A percentile compares a stretch with the other conserved stretches of the same genome.
Conservation (phyloP, 2,888 invertebrate species). For the Synanthedon myopaeformis region DNA sequence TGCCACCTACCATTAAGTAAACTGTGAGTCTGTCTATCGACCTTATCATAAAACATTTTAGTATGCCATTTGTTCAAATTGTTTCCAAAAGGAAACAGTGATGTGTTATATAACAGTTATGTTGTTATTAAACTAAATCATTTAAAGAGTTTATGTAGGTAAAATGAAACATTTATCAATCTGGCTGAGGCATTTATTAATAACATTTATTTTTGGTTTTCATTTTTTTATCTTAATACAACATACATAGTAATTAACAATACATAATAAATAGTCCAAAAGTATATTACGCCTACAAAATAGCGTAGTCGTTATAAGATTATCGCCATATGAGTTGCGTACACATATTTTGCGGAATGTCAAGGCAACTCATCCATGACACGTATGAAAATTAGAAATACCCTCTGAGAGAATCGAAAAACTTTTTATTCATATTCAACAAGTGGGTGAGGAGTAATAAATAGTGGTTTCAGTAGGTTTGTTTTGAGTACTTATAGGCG, state of each 20-base stretch:
- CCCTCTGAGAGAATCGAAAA: constrained; percentile 38
- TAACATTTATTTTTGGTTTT: constrained; percentile 68
- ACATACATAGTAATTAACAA: constrained; percentile 72
- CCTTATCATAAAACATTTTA: too few species aligned
- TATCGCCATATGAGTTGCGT: constrained; percentile 65
- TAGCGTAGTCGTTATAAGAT: constrained; percentile 70
- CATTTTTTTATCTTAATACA: constrained; percentile 68
- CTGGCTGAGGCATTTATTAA: constrained; percentile 71
- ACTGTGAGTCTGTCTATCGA: too few species aligned
- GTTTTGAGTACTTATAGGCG: background rate
- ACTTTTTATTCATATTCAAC: too few species aligned
- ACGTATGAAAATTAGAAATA: constrained; percentile 46
- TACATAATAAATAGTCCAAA: constrained; percentile 72
- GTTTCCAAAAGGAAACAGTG: too few species aligned
- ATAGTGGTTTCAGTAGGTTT: too few species aligned
- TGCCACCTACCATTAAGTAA: too few species aligned
- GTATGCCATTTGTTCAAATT: too few species aligned
- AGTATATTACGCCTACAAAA: constrained; percentile 72
- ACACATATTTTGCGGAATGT: constrained; percentile 44
- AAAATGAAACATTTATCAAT: constrained; percentile 44
- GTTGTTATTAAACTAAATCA: too few species aligned
- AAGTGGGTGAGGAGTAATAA: too few species aligned
- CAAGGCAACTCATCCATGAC: constrained; percentile 57
- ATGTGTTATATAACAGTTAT: too few species aligned
- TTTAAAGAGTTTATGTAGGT: background rate